Evolutionary conservation across 2,888 invertebrate species (phyloP), one percentile per base, ranked within the genome.

Genomic region (Tipula unca): DNA sequence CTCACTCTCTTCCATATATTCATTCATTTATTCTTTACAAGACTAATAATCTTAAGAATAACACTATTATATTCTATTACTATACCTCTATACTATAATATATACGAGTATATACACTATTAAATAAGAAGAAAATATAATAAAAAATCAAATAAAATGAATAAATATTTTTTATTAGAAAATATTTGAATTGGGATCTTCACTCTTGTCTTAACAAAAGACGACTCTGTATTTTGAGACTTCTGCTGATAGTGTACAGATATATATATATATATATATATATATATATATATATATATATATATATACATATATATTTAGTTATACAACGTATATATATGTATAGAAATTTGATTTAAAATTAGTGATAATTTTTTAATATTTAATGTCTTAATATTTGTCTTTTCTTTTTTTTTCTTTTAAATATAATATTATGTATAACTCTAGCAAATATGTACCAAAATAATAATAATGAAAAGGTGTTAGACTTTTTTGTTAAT

Each of bases 131-230:
- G 69, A 25, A 69, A 25, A 25, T 69, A 69, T 69, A 69, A 69
- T 25, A 69, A 69, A 54, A 69, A 69, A 69, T 69, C 69, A 69
- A 69, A 69, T 69, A 69, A 25, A 69, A 69, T 25, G 69, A 69
- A 69, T 69, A 69, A 69, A 69, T 69, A 69, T 69, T 69, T 69
- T 69, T 69, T 69, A 69, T 69, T 69, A 69, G 69, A 69, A 69
- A 69, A 69, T 69, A 69, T 69, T 69, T 69, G 69, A 69, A 69
- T 69, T 69, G 25, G 69, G 69, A 69, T 69, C 69, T 69, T 69
- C 6, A 69, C 25, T 69, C 25, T n/a, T n/a, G 69, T 69, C 69
- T 69, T 69, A 25, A 69, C 69, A 69, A 69, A 69, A 69, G 69
- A 69, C 25, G 69, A 69, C 25, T 25, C 25, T 69, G 10, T 69